Evolutionary conservation across 2,888 invertebrate species (phyloP), one percentile per base, ranked within the genome.

Genomic region (Lamproptera curius): DNA sequence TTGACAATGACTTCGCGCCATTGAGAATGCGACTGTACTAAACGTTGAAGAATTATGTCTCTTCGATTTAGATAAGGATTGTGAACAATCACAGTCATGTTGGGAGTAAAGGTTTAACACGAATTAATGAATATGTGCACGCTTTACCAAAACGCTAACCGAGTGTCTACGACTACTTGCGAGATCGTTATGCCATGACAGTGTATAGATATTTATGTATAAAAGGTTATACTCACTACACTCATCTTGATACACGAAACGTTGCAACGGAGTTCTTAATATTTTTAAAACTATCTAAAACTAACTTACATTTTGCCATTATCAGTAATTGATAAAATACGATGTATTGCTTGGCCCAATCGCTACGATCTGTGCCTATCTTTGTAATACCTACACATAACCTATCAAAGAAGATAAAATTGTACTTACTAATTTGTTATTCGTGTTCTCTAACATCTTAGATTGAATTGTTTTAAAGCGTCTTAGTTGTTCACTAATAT

Each of bases 361-460:
- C 37, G 16, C 36, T 37, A n/a, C 23, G 15, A 46, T 42, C 31
- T 33, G 35, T 16, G 14, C 13, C 6, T 23, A 33, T 23, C 37
- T 42, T 14, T 16, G 17, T 33, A 23, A 13, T 28, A 37, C 42
- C 39, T 47, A 13, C 17, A 37, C 42, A 33, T 47, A 47, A 47
- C 47, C 47, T 47, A 41, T 37, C 31, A 37, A 15, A 15, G 10
- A 35, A 20, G 3, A 36, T 33, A 36, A 16, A 47, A 37, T 8
- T n/a, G 13, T 42, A 57, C 57, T 57, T 52, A 58, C 57, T 35
- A 51, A 43, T 53, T 55, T 58, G 2, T 46, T 26, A 52, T 51
- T 58, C 41, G 37, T 23, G 14, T 45, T 55, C 35, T 36, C 28
- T 13, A 17, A 38, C 50, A 49, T 49, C 15, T 41, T 46, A 16